Evolutionary conservation across 2,797 vertebrate genomes (phyloP).

Genomic region (Hirundo rustica): DNA sequence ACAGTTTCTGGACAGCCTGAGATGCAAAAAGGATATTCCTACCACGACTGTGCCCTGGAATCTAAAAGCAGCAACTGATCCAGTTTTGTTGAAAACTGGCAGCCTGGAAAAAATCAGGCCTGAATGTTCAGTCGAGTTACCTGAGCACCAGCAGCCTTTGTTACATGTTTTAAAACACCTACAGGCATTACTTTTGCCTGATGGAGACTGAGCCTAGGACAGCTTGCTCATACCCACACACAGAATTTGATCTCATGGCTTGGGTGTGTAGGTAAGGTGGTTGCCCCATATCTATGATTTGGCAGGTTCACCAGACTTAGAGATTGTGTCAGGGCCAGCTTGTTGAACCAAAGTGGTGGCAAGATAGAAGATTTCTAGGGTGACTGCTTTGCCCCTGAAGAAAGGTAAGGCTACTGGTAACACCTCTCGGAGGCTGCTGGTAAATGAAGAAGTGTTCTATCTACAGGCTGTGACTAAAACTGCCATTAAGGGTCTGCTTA

Average conservation of each 20-base stretch:
- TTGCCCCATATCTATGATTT: accelerated
- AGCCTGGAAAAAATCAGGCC: background rate
- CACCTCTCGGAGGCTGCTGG: background rate
- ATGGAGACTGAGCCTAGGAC: background rate
- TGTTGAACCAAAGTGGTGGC: background rate
- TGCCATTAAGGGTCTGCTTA: background rate
- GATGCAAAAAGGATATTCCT: background rate
- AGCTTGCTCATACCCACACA: background rate
- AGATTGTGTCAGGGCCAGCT: background rate
- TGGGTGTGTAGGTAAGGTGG: background rate
- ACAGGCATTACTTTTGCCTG: background rate
- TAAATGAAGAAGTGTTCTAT: background rate
- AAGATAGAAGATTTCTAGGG: background rate
- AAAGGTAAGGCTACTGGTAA: background rate
- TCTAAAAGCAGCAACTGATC: background rate
- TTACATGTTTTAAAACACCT: background rate
- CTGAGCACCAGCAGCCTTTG: background rate
- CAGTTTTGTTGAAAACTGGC: background rate
- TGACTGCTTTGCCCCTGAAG: background rate
- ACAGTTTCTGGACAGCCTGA: background rate
- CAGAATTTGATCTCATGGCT: background rate
- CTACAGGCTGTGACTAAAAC: background rate
- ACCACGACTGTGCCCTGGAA: background rate
- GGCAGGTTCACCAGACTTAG: background rate
- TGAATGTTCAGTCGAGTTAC: background rate